Evolutionary conservation across 2,888 invertebrate genomes (phyloP).

Genomic region (Phaedon cochleariae): DNA sequence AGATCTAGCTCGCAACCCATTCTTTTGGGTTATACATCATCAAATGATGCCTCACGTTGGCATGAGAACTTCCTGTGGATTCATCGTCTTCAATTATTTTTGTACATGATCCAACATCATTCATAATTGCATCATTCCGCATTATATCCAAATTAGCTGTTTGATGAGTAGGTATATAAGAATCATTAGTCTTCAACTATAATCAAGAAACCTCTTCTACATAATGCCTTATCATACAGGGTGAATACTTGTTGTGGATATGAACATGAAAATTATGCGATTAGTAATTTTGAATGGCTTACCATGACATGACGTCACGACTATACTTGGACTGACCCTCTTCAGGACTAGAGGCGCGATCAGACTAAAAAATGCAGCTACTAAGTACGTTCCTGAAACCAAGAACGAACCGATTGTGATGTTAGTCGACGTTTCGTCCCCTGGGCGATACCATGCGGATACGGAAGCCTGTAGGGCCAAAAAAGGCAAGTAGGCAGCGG

Average conservation of each 20-base stretch:
- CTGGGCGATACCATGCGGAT: conserved; percentile 62
- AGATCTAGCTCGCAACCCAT: too few relatives aligned
- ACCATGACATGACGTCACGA: conserved; percentile 44
- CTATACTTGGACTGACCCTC: conserved; percentile 36
- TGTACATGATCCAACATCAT: background rate
- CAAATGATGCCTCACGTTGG: too few relatives aligned
- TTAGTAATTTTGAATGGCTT: conserved; percentile 18
- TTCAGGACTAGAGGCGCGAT: conserved; percentile 58
- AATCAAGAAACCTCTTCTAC: background rate
- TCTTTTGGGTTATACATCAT: too few relatives aligned
- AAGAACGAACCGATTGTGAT: conserved; percentile 67
- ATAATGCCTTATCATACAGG: background rate
- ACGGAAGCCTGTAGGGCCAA: conserved; percentile 66
- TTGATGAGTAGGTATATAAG: background rate
- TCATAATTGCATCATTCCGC: background rate
- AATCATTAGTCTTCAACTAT: background rate
- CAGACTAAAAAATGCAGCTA: conserved; percentile 68
- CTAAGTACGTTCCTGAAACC: conserved; percentile 69
- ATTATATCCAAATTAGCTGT: background rate
- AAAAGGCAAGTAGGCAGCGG: conserved; percentile 72
- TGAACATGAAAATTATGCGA: too few relatives aligned
- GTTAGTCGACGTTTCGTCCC: conserved; percentile 34
- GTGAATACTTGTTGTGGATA: too few relatives aligned
- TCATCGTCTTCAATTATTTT: background rate
- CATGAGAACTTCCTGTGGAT: background rate